Evolutionary conservation across 2,888 invertebrate species (phyloP).

Genomic region (Anagyrus pseudococci): DNA sequence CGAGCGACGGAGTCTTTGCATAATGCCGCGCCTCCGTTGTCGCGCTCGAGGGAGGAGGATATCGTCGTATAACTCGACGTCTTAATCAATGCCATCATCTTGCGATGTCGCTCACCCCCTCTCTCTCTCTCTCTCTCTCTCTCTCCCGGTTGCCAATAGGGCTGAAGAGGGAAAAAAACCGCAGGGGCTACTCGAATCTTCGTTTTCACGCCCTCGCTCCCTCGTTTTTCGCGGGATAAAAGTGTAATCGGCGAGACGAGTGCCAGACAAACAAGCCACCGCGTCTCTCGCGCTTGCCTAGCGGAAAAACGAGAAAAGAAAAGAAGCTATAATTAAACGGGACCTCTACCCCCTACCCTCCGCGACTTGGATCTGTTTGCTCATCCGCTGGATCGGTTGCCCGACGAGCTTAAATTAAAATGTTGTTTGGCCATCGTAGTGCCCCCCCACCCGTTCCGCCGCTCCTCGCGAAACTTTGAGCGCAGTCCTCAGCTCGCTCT

Average conservation of each 20-base stretch:
- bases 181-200: no score
- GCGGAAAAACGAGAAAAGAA: conserved; percentile 5
- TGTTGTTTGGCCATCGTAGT: conserved; percentile 46
- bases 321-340: conserved; percentile 23
- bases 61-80: conserved; percentile 37
- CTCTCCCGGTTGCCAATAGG: background rate
- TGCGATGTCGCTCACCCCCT: no score
- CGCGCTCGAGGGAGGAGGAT: background rate
- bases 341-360: conserved; percentile 23
- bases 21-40: conserved; percentile 17
- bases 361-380: conserved; percentile 38
- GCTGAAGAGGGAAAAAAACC: background rate
- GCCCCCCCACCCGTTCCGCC: no score
- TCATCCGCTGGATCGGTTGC: conserved; percentile 41
- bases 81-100: conserved; percentile 45
- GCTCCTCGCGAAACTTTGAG: no score
- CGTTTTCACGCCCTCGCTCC: no score
- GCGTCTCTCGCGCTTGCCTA: no score
- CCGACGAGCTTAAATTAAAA: conserved; percentile 53
- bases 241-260: conserved; percentile 45
- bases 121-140: no score
- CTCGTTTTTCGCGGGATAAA: conserved; percentile 33
- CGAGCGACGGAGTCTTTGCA: no score
- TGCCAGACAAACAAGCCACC: conserved; percentile 42
- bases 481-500: no score